Conservation (phyloP, 2,888 invertebrate genomes). For the Steinernema carpocapsae region DNA sequence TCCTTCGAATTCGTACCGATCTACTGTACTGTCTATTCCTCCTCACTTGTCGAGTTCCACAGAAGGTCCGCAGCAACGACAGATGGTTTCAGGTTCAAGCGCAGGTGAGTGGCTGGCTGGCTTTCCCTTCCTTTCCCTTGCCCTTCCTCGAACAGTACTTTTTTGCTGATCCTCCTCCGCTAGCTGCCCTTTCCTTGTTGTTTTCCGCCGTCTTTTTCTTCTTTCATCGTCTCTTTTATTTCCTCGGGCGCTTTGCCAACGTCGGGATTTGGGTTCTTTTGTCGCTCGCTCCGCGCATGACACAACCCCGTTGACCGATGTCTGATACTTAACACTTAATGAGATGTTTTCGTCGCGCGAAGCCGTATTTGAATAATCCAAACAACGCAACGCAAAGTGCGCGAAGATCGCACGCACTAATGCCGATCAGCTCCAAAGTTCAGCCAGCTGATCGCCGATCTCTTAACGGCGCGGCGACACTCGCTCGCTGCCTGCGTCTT, state of each 20-base stretch:
- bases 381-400: conserved; percentile 15
- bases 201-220: conserved; percentile 23
- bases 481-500: neutral
- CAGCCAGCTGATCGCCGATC: conserved; percentile 26
- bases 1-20: neutral
- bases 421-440: conserved; percentile 14
- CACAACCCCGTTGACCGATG: conserved; percentile 13
- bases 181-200: conserved; percentile 7
- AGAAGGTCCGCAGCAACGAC: neutral
- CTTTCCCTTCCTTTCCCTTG: neutral
- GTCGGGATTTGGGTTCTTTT: neutral
- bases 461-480: conserved; percentile 6
- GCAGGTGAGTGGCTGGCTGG: conserved; percentile 34
- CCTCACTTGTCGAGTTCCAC: neutral
- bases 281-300: conserved; percentile 24
- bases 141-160: conserved; percentile 14
- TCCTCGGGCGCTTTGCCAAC: conserved; percentile 26
- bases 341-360: neutral
- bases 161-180: conserved; percentile 26
- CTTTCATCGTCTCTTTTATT: neutral
- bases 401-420: conserved; percentile 33
- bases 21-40: conserved; percentile 4
- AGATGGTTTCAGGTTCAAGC: neutral
- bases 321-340: conserved; percentile 2
- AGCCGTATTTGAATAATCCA: conserved; percentile 19